Base-by-base conservation (phyloP, 2,888 invertebrate species). In the Sicus ferrugineus region DNA sequence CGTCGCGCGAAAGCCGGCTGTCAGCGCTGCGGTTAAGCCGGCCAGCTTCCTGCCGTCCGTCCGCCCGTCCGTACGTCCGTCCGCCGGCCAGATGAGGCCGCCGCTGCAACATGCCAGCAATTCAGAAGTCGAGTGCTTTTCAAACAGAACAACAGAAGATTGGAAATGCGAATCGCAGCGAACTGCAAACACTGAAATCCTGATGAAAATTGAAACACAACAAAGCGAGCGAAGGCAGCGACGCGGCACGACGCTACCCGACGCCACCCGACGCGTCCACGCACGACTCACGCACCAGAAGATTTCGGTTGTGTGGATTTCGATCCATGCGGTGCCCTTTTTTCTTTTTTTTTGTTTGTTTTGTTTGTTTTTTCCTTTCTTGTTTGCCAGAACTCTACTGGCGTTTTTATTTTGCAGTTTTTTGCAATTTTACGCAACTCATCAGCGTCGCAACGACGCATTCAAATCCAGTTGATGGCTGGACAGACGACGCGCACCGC, bases 41-140 rank as follows among this genome's bases (percentile, higher is more conserved):
- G 9, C 2, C 9, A 34, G 34, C 14, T 34, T 34, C 14, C 34
- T 2, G 14, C 34, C 34, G 9, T 14, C 34, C 34, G 14, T 14
- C 34, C 34, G 7, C 34, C 14, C 34, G 9, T 14, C 14, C 34
- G 7, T 14, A 34, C 34, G 14, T 14, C 34, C 34, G 1, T 34
- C 34, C 34, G 34, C 34, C 34, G 14, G 14, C 34, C 34, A 34
- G 14, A 7, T 34, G 9, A 9, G 34, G 34, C 14, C 34, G 34
- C 34, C 38, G 38, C 54, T 21, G 21, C 30, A 59, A 67, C 77
- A 81, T 82, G 79, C 78, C 80, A 79, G 80, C 83, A 83, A 80
- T 84, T 83, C 83, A 80, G 78, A 82, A 78, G 81, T 81, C 79
- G 84, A 83, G 84, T 82, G 83, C 83, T 81, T 84, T 83, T 84